Percentiles rank a stretch among this genome's conserved stretches.
phyloP scores from a whole-genome alignment of 2,113 vertebrate genomes.

The Xiphorhynchus elegans region DNA sequence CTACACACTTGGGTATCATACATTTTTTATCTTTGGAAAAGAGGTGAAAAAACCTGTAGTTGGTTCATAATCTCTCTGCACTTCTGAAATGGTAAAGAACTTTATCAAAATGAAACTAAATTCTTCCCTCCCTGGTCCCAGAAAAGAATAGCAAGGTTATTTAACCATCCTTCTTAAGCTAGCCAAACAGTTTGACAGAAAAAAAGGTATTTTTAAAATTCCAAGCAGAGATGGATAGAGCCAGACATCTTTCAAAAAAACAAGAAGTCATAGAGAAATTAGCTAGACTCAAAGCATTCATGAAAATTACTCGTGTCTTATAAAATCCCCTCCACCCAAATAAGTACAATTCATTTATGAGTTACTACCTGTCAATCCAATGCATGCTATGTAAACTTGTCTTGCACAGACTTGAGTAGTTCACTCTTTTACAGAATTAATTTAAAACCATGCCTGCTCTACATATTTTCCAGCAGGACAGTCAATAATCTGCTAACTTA shows the following conservation, averaged over 20 bases:
- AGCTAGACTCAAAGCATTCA: not conserved
- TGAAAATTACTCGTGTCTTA: not conserved
- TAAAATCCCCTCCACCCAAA: not conserved
- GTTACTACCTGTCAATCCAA: not conserved
- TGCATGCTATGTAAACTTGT: not conserved
- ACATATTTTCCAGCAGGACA: slow-evolving; percentile 12
- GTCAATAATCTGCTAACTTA: slow-evolving; percentile 29
- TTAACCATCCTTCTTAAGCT: not conserved
- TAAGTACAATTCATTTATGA: not conserved
- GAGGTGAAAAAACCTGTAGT: not conserved
- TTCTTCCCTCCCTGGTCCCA: not conserved
- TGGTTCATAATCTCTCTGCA: not conserved
- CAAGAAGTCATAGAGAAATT: not conserved
- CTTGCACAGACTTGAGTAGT: not conserved
- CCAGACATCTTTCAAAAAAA: not conserved
- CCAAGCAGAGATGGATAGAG: not conserved
- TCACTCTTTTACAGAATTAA: not conserved
- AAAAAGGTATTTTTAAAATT: not conserved
- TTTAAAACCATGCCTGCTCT: not conserved
- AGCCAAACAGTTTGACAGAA: not conserved
- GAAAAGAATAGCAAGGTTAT: not conserved
- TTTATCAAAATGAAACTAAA: not conserved
- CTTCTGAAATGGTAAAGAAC: not conserved
- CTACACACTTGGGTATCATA: not conserved
- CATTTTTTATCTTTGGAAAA: not conserved